Percentiles rank a stretch among this genome's conserved stretches.
These are phyloP conservation scores for Esox masquinongy DNA, from an alignment of 2,797 vertebrate genomes.

Conservation along the genomic window DNA sequence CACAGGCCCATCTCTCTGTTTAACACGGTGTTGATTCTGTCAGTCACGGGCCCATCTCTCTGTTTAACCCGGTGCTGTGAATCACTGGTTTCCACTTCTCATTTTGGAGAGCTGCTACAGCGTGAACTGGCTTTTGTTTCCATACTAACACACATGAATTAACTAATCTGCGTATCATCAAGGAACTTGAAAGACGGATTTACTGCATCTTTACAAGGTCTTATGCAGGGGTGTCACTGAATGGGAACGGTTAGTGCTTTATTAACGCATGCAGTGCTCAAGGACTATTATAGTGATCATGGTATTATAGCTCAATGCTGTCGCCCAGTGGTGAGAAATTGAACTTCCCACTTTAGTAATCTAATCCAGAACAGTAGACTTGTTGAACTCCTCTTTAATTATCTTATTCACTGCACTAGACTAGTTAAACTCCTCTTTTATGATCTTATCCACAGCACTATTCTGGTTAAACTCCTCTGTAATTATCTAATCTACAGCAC, in stretches of 20 bases:
- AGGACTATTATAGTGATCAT: not conserved
- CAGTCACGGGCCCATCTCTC: not conserved
- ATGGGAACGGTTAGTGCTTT: not conserved
- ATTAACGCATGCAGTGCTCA: not conserved
- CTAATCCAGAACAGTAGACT: too few species aligned
- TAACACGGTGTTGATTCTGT: not conserved
- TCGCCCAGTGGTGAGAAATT: constrained; percentile 53
- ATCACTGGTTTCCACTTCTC: not conserved
- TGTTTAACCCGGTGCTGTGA: not conserved
- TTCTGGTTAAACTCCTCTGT: not conserved
- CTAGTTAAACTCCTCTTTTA: not conserved
- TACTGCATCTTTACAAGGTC: too few species aligned
- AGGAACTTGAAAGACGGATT: not conserved
- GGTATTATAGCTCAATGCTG: constrained; percentile 35
- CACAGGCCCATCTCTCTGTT: not conserved
- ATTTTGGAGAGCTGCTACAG: not conserved
- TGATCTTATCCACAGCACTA: not conserved
- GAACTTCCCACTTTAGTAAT: constrained; percentile 15
- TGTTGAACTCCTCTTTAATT: not conserved
- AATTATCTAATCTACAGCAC: too few species aligned
- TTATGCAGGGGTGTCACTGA: not conserved
- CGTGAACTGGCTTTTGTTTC: not conserved
- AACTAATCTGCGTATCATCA: not conserved
- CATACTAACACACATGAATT: not conserved
- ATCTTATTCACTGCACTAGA: not conserved